These are phyloP conservation scores for Arctia plantaginis DNA, from an alignment of 2,888 invertebrate genomes.

Conservation along the genomic window DNA sequence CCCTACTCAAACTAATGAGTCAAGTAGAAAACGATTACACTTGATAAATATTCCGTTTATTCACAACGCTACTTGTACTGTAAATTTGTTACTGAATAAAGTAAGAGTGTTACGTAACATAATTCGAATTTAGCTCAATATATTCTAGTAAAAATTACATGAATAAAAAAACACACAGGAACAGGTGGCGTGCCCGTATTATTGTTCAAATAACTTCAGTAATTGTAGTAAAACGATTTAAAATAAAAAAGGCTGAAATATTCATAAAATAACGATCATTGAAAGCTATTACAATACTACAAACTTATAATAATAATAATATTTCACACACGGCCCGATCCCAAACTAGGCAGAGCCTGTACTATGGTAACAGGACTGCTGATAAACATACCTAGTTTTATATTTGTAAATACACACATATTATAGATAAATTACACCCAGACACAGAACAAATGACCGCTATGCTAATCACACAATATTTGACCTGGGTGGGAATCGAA, in stretches of 20 bases:
- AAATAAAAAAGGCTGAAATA: neutral
- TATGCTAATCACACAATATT: too few relatives aligned
- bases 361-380: too few relatives aligned
- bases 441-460: too few relatives aligned
- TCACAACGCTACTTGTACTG: conserved; percentile 27
- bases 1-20: conserved; percentile 32
- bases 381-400: too few relatives aligned
- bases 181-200: neutral
- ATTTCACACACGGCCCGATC: too few relatives aligned
- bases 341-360: too few relatives aligned
- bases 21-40: conserved; percentile 37
- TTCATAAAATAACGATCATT: neutral
- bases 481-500: too few relatives aligned
- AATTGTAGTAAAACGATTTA: neutral
- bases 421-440: too few relatives aligned
- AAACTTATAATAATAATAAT: too few relatives aligned
- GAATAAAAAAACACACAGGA: neutral
- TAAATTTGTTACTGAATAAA: conserved; percentile 34
- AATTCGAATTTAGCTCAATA: too few relatives aligned
- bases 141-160: neutral
- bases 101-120: neutral
- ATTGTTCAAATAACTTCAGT: neutral
- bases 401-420: too few relatives aligned
- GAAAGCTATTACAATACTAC: neutral
- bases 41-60: conserved; percentile 46